Evolutionary conservation across 2,797 vertebrate species (phyloP), one percentile per base, ranked within the genome.

Genomic region (Rhynchotus rufescens): DNA sequence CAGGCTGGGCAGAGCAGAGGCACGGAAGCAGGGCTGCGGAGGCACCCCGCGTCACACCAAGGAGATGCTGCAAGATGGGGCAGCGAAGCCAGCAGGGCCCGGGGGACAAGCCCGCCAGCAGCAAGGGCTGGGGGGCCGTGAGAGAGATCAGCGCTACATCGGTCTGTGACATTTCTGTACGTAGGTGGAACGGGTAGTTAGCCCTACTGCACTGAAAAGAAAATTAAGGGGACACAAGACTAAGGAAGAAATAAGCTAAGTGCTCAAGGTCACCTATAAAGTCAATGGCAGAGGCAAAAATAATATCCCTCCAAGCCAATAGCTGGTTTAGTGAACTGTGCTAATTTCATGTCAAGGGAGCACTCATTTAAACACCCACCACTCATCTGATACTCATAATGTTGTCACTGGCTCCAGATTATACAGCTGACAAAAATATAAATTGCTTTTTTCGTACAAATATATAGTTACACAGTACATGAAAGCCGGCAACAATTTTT

Each of bases 231-330:
- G 40, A 90, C 0, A 1, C 20, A 81, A 76, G 66, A 90, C 66
- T 51, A 47, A 82, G 52, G 16, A 54, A 54, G 73, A 47, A 44
- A 81, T 15, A 83, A 77, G 26, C 76, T 76, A 65, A 91, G 51
- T 77, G 62, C 26, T 93, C 77, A 94, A 92, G 80, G 90, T 89
- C 67, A 88, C 42, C 77, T 61, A 71, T 52, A 64, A 78, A 93
- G 60, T 65, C 49, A 64, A 84, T 28, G 22, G 20, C n/a, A 84
- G 60, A 64, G 60, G 13, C 32, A 66, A 88, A 66, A 64, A 12
- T 76, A 72, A 80, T 36, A 4, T 0, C 1, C 22, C 32, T 93
- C 21, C 40, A 85, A 40, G 82, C 32, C 30, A 38, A 42, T 0
- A 79, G n/a, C 42, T 51, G 26, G 34, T 49, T 82, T 60, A 87